These are phyloP conservation scores for Paramisgurnus dabryanus DNA, from an alignment of 2,113 vertebrate species.

Conservation along the genomic window DNA sequence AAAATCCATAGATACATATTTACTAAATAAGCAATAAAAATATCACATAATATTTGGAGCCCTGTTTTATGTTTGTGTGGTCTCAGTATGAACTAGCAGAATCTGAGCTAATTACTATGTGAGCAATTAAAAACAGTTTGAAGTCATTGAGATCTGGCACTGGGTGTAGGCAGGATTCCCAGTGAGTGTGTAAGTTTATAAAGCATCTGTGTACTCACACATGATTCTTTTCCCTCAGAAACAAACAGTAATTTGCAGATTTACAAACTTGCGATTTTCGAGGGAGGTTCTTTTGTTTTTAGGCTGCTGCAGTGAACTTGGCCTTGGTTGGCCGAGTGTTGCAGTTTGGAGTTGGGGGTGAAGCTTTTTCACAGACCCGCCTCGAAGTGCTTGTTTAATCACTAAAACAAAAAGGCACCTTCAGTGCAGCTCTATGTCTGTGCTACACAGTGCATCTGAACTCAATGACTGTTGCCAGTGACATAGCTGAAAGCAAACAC, in stretches of 20 bases:
- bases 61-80: constrained; percentile 10
- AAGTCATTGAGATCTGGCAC: constrained; percentile 9
- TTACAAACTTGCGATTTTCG: too few relatives aligned
- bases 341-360: constrained; percentile 30
- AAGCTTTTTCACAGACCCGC: constrained; percentile 12
- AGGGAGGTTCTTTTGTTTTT: constrained; percentile 26
- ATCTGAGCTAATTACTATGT: constrained; percentile 39
- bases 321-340: neutral
- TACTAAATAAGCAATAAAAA: too few relatives aligned
- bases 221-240: neutral
- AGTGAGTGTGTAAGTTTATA: constrained; percentile 16
- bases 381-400: constrained; percentile 31
- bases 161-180: neutral
- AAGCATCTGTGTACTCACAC: neutral
- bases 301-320: constrained; percentile 42
- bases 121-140: constrained; percentile 25
- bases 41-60: too few relatives aligned
- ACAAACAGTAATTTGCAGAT: neutral
- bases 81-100: constrained; percentile 17
- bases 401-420: constrained; percentile 35
- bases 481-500: constrained; percentile 2
- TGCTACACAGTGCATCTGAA: neutral
- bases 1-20: too few relatives aligned
- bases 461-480: constrained; percentile 22
- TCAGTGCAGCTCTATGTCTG: constrained; percentile 1